phyloP scores from a whole-genome alignment of 2,113 vertebrate genomes.

The Charadrius vociferus region DNA sequence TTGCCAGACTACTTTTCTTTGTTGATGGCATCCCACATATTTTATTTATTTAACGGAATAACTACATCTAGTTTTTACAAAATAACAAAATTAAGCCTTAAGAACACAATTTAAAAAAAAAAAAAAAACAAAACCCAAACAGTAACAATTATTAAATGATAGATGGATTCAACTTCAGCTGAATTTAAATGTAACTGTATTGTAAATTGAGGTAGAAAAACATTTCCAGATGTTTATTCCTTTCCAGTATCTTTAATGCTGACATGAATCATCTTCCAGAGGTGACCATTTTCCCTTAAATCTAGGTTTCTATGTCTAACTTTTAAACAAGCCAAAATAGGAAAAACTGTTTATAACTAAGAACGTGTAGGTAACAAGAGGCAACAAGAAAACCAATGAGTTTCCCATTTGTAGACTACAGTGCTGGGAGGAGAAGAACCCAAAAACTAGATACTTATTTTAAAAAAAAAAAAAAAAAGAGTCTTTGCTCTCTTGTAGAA shows the following conservation, averaged over 20 bases:
- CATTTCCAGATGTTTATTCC: neutral
- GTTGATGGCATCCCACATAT: neutral
- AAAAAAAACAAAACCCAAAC: too few relatives aligned
- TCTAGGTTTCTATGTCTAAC: neutral
- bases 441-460: neutral
- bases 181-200: neutral
- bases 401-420: neutral
- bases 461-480: neutral
- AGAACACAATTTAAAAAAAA: neutral
- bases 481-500: neutral
- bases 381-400: neutral
- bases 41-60: neutral
- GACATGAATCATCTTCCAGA: neutral
- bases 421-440: neutral
- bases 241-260: neutral
- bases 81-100: neutral
- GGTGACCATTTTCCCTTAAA: neutral
- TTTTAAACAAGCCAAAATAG: neutral
- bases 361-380: neutral
- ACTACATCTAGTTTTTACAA: neutral
- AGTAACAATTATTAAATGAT: too few relatives aligned
- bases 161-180: neutral
- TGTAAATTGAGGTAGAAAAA: neutral
- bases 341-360: neutral
- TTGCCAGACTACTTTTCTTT: neutral